Base-by-base conservation (phyloP, 2,888 invertebrate genomes). In the Doris montereyensis region DNA sequence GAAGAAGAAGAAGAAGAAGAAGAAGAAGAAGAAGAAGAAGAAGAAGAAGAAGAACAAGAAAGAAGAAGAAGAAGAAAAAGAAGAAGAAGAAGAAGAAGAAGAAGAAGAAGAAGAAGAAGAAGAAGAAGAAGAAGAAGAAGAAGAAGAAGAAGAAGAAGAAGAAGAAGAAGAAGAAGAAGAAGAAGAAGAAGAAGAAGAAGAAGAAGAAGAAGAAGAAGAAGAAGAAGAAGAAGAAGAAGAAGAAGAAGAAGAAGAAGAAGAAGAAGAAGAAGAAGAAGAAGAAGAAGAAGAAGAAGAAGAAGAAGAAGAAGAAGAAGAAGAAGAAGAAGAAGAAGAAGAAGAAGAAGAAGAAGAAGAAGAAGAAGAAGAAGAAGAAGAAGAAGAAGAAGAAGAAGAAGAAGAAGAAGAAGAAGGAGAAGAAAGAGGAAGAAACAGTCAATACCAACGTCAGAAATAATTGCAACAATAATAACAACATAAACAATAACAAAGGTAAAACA, bases 271-370 rank as follows among this genome's bases (percentile, higher is more conserved):
- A 4, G 74, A 60, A 74, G 74, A 57, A 74, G 62, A 30, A 62
- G 30, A 30, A 76, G 79, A 28, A 30, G 58, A 17, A 60, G 70
- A 68, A 62, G 58, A 32, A 71, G 76, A 71, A 32, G 58, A 68
- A 62, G 35, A 62, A 34, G 58, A 17, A 65, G 67, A 28, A 24
- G 72, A 65, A 60, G 77, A 28, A 60, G 52, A 71, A 65, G 58
- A 73, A 35, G 72, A 71, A 74, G 77, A 41, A 65, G 72, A 60
- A 65, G 77, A 73, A 13, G 73, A 72, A 67, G 77, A 52, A 62
- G 52, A 32, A 71, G 73, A 24, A 62, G 70, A 57, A 65, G 62
- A 74, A 60, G 72, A 28, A 67, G 65, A 73, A 57, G 34, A 32
- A 32, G 10, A 8, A 4, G 72, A 58, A 57, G 65, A 35, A 57